Evolutionary conservation across 2,888 invertebrate species (phyloP).

Genomic region (Caradrina clavipalpis): DNA sequence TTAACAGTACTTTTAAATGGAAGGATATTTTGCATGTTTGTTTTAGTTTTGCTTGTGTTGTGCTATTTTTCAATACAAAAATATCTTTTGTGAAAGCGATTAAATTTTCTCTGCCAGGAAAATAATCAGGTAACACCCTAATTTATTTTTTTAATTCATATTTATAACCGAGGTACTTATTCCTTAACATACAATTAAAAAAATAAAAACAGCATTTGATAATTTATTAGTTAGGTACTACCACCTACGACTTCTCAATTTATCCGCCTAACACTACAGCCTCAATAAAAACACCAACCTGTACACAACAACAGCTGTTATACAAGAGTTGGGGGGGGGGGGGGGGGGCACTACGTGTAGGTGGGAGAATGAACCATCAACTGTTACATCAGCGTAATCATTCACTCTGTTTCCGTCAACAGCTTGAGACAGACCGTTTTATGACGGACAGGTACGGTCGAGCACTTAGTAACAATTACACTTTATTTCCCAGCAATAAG

Average conservation of each 20-base stretch:
- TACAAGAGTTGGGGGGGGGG: conserved; percentile 47
- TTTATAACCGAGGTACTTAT: not conserved
- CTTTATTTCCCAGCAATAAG: no score
- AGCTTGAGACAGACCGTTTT: conserved; percentile 31
- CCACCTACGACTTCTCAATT: conserved; percentile 63
- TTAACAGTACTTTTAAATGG: no score
- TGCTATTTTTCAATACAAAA: no score
- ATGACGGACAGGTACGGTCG: conserved; percentile 14
- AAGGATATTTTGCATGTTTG: no score
- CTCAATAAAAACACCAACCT: conserved; percentile 73
- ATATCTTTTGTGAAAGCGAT: no score
- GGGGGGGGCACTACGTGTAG: conserved; percentile 25
- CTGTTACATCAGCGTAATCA: conserved; percentile 71
- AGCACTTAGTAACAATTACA: no score
- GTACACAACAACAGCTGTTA: conserved; percentile 62
- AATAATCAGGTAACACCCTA: no score
- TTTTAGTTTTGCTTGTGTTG: no score
- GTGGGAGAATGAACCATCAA: conserved; percentile 54
- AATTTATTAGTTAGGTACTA: not conserved
- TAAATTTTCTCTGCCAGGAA: no score
- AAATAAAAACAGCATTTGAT: not conserved
- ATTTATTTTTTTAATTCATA: no score
- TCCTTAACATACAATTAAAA: not conserved
- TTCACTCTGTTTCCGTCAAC: conserved; percentile 73
- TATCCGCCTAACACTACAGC: conserved; percentile 65